Percentiles rank a stretch among this genome's conserved stretches.
Evolutionary conservation across 1,140 invertebrate genomes (phyloP).

Genomic region (Metopolophium dirhodum): DNA sequence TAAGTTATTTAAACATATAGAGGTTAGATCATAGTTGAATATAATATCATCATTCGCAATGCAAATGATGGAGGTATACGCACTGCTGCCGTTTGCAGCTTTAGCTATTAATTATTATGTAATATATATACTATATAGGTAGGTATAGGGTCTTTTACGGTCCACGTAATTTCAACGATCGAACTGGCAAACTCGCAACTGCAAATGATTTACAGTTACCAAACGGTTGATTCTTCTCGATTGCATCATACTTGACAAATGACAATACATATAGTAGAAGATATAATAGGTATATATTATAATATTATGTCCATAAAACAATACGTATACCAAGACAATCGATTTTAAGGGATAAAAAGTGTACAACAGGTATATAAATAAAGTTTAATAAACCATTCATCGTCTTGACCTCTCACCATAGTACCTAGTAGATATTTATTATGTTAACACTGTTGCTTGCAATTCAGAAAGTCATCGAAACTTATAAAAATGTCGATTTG

Average conservation of each 20-base stretch:
- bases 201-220: background rate
- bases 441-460: background rate
- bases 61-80: background rate
- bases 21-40: background rate
- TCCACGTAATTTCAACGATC: background rate
- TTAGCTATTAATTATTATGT: background rate
- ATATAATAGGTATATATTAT: background rate
- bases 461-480: background rate
- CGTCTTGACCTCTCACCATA: background rate
- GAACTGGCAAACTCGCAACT: background rate
- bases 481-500: background rate
- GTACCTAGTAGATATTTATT: background rate
- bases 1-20: background rate
- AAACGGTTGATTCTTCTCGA: background rate
- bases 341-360: background rate
- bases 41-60: background rate
- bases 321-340: background rate
- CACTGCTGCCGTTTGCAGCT: background rate
- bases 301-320: background rate
- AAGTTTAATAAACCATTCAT: background rate
- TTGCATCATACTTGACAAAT: background rate
- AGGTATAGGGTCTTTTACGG: background rate
- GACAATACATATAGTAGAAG: background rate
- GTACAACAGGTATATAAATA: background rate
- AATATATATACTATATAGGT: background rate